phyloP scores from a whole-genome alignment of 2,888 invertebrate genomes.

The Salticus scenicus region DNA sequence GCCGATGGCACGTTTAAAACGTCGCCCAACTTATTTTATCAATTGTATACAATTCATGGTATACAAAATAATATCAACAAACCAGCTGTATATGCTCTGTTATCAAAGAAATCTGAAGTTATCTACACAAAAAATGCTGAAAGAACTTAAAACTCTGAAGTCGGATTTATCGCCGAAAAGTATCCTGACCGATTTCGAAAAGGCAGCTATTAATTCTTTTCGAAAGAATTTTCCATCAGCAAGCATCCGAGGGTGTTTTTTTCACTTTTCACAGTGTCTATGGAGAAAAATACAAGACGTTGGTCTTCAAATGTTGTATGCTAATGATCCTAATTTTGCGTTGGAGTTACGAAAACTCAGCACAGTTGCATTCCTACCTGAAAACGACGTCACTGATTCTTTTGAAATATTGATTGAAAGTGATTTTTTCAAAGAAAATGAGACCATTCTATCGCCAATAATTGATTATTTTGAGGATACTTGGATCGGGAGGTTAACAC shows the following conservation, averaged over 20 bases:
- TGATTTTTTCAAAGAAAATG: slow-evolving; percentile 6
- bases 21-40: not conserved
- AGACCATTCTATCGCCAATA: not conserved
- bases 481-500: not conserved
- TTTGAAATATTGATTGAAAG: not conserved
- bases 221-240: not conserved
- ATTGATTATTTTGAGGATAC: not conserved
- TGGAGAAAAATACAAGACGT: not conserved
- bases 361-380: not conserved
- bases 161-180: not conserved
- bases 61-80: not conserved
- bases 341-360: not conserved
- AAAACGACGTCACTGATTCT: not conserved
- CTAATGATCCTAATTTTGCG: not conserved
- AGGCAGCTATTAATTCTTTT: not conserved
- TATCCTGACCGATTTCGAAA: not conserved
- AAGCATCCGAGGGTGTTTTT: not conserved
- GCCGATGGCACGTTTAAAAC: not conserved
- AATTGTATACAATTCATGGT: not conserved
- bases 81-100: not conserved
- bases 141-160: not conserved
- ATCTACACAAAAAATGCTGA: not conserved
- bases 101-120: not conserved
- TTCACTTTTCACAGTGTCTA: slow-evolving; percentile 1
- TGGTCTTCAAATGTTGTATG: not conserved